Base-by-base conservation (phyloP, 2,113 vertebrate genomes). In the Kryptolebias marmoratus region DNA sequence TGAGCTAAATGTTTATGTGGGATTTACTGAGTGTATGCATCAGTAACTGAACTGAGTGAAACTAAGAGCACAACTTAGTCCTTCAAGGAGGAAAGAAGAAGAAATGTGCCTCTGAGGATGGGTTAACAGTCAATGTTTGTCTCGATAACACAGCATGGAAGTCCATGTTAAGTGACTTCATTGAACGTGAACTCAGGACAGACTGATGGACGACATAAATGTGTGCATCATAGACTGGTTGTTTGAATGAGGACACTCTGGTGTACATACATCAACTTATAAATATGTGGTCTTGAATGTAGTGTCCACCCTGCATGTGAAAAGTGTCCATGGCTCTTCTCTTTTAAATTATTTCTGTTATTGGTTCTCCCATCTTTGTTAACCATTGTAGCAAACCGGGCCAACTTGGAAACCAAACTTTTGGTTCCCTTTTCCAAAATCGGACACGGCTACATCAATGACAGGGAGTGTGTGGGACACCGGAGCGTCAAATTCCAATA, bases 351-450 rank as follows among this genome's bases (percentile, higher is more conserved):
- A 87, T 67, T 68, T 66, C 79, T 39, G 53, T 28, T 52, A 15
- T 59, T 22, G 47, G 28, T 45, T 80, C 64, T 81, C 80, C 59
- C 16, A 71, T 68, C 60, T 89, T 84, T 1, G n/a, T 77, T 89
- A 99, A 91, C 98, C 97, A 44, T 96, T 96, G 88, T 94, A 99
- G 88, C 98, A 99, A 85, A 96, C 95, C 2, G 95, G 93, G 70
- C 98, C 96, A 5, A 99, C 95, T 92, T 98, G 95, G 88, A 99
- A 99, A 89, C 98, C 98, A 85, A 99, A 99, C 88, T 99, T 99
- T 93, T 99, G 98, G 85, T 95, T 96, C 75, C 94, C 92, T 32
- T 95, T 96, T 68, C 97, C 97, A 88, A 99, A 99, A 93, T 99
- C 97, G 88, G 94, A 94, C 88, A 98, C 95, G 68, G 96, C 95